These are phyloP conservation scores for Autographa pulchrina DNA, from an alignment of 2,888 invertebrate genomes.

Conservation along the genomic window DNA sequence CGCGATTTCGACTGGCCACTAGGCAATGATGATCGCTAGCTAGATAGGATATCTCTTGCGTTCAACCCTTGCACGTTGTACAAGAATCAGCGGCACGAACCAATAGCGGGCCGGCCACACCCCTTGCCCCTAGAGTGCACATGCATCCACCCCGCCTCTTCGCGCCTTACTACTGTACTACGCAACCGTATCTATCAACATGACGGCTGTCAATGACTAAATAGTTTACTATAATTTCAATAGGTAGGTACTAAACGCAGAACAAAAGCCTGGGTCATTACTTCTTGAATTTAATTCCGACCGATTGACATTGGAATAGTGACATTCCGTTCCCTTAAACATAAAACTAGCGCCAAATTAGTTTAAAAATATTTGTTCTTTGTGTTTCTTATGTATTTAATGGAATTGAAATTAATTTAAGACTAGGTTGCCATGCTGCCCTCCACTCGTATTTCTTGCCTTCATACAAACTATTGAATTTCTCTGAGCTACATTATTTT, in stretches of 20 bases:
- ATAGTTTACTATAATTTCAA: neutral
- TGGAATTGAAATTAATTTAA: too few relatives aligned
- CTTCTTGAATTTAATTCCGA: too few relatives aligned
- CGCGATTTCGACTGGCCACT: conserved; percentile 1
- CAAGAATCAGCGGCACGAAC: conserved; percentile 56
- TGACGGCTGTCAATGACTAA: neutral
- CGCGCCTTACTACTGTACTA: conserved; percentile 31
- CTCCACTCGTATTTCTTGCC: too few relatives aligned
- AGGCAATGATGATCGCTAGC: conserved; percentile 30
- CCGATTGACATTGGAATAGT: too few relatives aligned
- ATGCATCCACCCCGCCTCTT: conserved; percentile 61
- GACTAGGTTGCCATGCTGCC: too few relatives aligned
- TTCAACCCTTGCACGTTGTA: conserved; percentile 49
- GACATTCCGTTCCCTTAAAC: too few relatives aligned
- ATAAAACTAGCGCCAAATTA: too few relatives aligned
- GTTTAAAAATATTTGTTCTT: too few relatives aligned
- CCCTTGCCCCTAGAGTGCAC: conserved; percentile 65
- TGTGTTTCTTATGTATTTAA: too few relatives aligned
- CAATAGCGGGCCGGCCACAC: conserved; percentile 74
- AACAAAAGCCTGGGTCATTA: neutral
- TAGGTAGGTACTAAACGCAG: neutral
- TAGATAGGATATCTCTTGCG: conserved; percentile 24
- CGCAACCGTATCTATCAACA: conserved; percentile 14
- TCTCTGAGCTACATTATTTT: too few relatives aligned
- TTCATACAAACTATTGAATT: too few relatives aligned